Base-by-base conservation (phyloP, 2,797 vertebrate genomes). In the Coilia nasus region DNA sequence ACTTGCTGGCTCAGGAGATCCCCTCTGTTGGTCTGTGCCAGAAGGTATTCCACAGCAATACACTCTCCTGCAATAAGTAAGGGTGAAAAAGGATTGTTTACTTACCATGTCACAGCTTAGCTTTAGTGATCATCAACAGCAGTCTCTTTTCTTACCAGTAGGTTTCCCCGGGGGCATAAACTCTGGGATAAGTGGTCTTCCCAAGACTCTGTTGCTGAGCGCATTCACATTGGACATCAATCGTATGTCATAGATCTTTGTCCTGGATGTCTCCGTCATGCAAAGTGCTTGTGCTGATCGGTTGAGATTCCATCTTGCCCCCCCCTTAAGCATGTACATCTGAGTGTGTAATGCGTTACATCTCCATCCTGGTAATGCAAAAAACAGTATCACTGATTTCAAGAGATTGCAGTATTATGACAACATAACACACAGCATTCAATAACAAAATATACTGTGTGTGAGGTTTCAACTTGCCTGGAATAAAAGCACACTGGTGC, bases 81-180 rank as follows among this genome's bases (percentile, higher is more conserved):
- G n/a, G n/a, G n/a, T n/a, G n/a, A n/a, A n/a, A n/a, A n/a, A n/a
- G n/a, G n/a, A n/a, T n/a, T n/a, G n/a, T n/a, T n/a, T n/a, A n/a
- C n/a, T n/a, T n/a, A n/a, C n/a, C n/a, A n/a, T n/a, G n/a, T n/a
- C n/a, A n/a, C n/a, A n/a, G n/a, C n/a, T n/a, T n/a, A n/a, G n/a
- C n/a, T n/a, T n/a, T n/a, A n/a, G n/a, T n/a, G n/a, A n/a, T n/a
- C n/a, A n/a, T n/a, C n/a, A n/a, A n/a, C n/a, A n/a, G n/a, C n/a
- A n/a, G n/a, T n/a, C n/a, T n/a, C n/a, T n/a, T n/a, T n/a, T 85
- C 82, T 85, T 87, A 84, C 86, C 84, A 81, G 83, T 88, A 41
- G 84, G 84, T 86, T 56, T 60, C 62, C 84, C 86, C 46, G 84
- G 86, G 23, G 46, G 82, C 11, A 41, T 86, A 47, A 88, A 87